Evolutionary conservation across 1,140 invertebrate species (phyloP), one percentile per base, ranked within the genome.

Genomic region (Pararge aegeria): DNA sequence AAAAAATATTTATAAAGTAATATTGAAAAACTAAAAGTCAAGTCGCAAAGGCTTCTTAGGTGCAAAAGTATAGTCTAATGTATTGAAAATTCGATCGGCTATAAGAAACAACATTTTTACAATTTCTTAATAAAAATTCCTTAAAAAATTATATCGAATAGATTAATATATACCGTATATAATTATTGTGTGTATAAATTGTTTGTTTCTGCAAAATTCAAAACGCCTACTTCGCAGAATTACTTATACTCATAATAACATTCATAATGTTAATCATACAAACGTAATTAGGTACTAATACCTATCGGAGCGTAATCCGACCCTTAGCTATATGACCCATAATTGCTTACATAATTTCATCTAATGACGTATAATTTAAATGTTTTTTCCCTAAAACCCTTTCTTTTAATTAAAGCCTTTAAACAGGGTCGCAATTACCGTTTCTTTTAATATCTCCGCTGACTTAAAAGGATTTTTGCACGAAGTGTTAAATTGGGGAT

Each of bases 331-430:
- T 59, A 59, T 37, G 24, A 21, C 6, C 19, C 40, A 34, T 59
- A 59, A 59, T 53, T 30, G 37, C 27, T 46, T 15, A 50, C 38
- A 53, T 59, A 53, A 53, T 24, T 46, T 30, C 1, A 46, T 18
- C 19, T 53, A 53, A 53, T 59, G 44, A 53, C 27, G 34, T 59
- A 42, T 52, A 46, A 53, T 53, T 59, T 53, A 15, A 53, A 59
- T 27, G 21, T 27, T 19, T 19, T 46, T 59, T 52, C 29, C 42
- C 34, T 42, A 20, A 37, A 50, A 59, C 18, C 37, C 38, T 46
- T 59, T 53, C 55, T 59, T 59, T 59, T 59, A 59, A 59, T 52
- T 48, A 59, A 4, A 44, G 56, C 9, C 19, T 49, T 56, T 40
- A 18, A 6, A 2, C 15, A 9, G 34, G 18, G 6, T 20, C 18